A percentile compares a stretch with the other conserved stretches of the same genome.
These are phyloP conservation scores for human DNA, from an alignment of 2,113 vertebrate species.

Conservation along the genomic window DNA sequence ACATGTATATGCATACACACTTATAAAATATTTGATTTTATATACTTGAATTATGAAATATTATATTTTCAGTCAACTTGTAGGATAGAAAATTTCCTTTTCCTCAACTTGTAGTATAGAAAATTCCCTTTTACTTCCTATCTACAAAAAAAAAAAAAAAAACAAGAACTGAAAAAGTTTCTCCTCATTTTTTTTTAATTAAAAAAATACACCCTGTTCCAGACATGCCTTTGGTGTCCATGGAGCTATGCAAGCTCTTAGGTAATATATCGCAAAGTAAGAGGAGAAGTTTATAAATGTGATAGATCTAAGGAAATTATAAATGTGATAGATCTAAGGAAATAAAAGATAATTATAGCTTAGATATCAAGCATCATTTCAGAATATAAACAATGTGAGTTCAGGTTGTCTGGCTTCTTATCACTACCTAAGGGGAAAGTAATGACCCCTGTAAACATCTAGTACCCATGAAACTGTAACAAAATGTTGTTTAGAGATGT, in stretches of 20 bases:
- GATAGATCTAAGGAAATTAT: conserved; percentile 65
- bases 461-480: conserved; percentile 57
- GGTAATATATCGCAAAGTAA: background rate
- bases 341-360: conserved; percentile 72
- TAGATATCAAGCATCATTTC: conserved; percentile 55
- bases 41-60: background rate
- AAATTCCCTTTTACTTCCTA: background rate
- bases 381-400: conserved; percentile 59
- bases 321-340: conserved; percentile 69
- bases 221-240: background rate
- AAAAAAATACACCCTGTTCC: background rate
- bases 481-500: conserved; percentile 76
- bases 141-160: background rate
- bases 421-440: conserved; percentile 53
- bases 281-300: conserved; percentile 53
- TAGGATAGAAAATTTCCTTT: background rate
- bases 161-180: background rate
- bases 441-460: conserved; percentile 30
- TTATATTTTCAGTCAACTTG: background rate
- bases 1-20: background rate
- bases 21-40: background rate
- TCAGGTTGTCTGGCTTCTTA: conserved; percentile 60
- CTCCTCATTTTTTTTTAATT: background rate
- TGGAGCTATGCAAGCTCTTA: background rate
- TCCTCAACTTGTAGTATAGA: background rate